Evolutionary conservation across 2,113 vertebrate genomes (phyloP).

Genomic region (Egretta garzetta): DNA sequence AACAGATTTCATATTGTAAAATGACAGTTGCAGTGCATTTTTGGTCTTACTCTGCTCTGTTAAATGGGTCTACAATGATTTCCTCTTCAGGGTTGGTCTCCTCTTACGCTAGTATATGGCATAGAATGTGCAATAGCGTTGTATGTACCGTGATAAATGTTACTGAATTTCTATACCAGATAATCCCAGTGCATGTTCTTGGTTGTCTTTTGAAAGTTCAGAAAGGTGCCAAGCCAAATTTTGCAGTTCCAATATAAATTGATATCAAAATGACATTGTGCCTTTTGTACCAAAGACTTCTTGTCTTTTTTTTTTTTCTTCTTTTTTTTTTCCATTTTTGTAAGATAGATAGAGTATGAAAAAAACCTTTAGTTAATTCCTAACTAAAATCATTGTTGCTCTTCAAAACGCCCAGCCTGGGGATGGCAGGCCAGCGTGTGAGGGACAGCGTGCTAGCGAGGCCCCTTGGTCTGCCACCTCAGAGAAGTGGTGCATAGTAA

Average conservation of each 20-base stretch:
- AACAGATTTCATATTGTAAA: not conserved
- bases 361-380: not conserved
- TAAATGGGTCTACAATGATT: not conserved
- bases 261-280: not conserved
- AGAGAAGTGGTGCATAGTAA: no score
- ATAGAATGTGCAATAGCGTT: not conserved
- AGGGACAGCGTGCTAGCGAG: no score
- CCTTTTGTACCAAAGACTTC: not conserved
- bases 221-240: not conserved
- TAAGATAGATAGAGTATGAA: not conserved
- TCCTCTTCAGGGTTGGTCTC: not conserved
- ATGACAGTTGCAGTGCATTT: not conserved
- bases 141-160: rapidly evolving
- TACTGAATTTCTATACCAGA: not conserved
- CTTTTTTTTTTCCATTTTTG: not conserved
- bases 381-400: not conserved
- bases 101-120: rapidly evolving
- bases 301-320: not conserved
- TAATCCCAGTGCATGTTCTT: not conserved
- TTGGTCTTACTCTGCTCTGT: not conserved
- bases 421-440: no score
- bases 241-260: not conserved
- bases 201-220: not conserved
- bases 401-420: not conserved
- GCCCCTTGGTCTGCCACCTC: no score